These are phyloP conservation scores for Hemicordylus capensis DNA, from an alignment of 2,113 vertebrate species.

Conservation along the genomic window DNA sequence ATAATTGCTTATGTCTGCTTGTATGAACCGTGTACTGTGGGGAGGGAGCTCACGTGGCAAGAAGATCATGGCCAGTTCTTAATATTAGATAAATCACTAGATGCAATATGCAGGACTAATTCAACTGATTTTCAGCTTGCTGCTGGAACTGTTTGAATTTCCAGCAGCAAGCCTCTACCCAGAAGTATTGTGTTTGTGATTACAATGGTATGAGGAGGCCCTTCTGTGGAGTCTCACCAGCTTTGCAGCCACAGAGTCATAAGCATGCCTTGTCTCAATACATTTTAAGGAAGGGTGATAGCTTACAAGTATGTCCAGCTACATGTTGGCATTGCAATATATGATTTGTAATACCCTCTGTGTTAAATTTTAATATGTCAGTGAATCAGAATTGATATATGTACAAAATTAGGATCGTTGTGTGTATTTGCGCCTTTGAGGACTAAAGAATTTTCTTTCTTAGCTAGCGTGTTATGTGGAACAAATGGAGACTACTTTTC, in stretches of 20 bases:
- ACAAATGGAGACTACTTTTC: too few relatives aligned
- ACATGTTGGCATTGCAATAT: too few relatives aligned
- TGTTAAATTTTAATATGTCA: too few relatives aligned
- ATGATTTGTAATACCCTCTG: too few relatives aligned
- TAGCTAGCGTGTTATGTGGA: too few relatives aligned
- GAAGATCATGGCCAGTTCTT: neutral
- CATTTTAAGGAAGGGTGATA: neutral
- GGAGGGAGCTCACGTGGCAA: neutral
- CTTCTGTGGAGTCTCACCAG: neutral
- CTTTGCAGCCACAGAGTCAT: neutral
- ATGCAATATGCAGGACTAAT: too few relatives aligned
- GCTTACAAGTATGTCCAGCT: neutral
- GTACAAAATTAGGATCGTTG: too few relatives aligned
- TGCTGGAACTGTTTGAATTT: neutral
- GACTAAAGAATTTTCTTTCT: too few relatives aligned
- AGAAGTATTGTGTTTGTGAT: neutral
- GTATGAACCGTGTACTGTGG: neutral
- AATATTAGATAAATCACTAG: neutral
- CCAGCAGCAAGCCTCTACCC: too few relatives aligned
- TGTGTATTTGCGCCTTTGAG: too few relatives aligned
- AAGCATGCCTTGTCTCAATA: neutral
- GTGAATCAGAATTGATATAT: too few relatives aligned
- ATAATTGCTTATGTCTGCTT: neutral
- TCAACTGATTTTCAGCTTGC: neutral
- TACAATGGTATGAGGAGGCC: neutral